Evolutionary conservation across 2,797 vertebrate genomes (phyloP).

Genomic region (Macropodus opercularis): DNA sequence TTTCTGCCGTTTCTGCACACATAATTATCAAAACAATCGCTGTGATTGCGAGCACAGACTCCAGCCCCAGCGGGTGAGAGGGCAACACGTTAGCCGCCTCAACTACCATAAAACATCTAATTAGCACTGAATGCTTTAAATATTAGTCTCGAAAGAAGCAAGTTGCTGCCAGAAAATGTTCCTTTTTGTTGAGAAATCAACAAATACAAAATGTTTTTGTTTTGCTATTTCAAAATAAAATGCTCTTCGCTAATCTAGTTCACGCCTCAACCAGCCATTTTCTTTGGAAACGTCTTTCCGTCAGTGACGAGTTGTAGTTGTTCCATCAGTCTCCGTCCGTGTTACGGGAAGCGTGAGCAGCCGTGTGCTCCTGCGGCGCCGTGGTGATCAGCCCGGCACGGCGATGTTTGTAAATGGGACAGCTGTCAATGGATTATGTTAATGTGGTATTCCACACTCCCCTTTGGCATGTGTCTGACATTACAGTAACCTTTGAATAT

Average conservation of each 20-base stretch:
- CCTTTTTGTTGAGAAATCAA: background rate
- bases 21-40: conserved; percentile 62
- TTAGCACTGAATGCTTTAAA: conserved; percentile 52
- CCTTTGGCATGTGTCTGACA: conserved; percentile 80
- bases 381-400: conserved; percentile 38
- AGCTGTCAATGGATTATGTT: conserved; percentile 82
- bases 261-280: conserved; percentile 35
- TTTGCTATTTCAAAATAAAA: conserved; percentile 1
- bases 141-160: conserved; percentile 21
- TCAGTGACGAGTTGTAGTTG: conserved; percentile 14
- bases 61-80: conserved; percentile 55
- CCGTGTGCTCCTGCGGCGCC: conserved; percentile 51
- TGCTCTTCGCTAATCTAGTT: conserved; percentile 5
- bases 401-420: conserved; percentile 59
- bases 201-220: background rate
- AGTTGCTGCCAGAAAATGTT: background rate
- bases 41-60: conserved; percentile 41
- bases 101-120: conserved; percentile 56
- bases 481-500: conserved; percentile 84
- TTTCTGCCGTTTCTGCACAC: conserved; percentile 42
- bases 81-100: conserved; percentile 48
- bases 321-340: conserved; percentile 16
- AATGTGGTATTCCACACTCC: conserved; percentile 82
- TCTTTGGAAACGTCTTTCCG: conserved; percentile 13
- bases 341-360: conserved; percentile 21